Base-by-base conservation (phyloP, 2,113 vertebrate species). In the Chloroceryle aenea region DNA sequence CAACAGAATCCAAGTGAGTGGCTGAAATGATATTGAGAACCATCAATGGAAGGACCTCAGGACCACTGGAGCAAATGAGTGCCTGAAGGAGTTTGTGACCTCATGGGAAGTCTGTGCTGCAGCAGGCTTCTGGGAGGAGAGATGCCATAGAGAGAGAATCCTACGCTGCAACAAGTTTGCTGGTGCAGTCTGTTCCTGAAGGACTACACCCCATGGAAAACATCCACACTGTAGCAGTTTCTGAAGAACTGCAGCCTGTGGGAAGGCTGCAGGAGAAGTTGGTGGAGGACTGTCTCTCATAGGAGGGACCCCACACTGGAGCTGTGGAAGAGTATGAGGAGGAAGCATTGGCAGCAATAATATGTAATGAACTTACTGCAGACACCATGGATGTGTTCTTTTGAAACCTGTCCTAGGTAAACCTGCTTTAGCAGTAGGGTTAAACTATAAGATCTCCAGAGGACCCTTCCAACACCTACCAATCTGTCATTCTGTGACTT, bases 1-100 rank as follows among this genome's bases (percentile, higher is more conserved):
- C 38, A 81, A 93, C 43, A 93, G 85, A 95, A 97, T 94, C 90
- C 68, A 89, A 83, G 66, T 62, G 80, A 92, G 72, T 59, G 38
- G 42, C 56, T 94, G 80, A 92, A 92, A 76, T 19, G 7, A 55
- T 75, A 55, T 10, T 79, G 77, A 87, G 73, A 85, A 56, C 43
- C 10, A 25, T 27, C 0, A 0, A 76, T 58, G n/a, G 58, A 94
- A 88, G 45, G 58, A 76, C 42, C 11, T 38, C 62, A 89, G 69
- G n/a, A n/a, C n/a, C n/a, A 1, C 15, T 48, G 9, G 20, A 73
- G 13, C 30, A 50, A 13, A 14, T 47, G 22, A 16, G 11, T 26
- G 22, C 29, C 29, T 8, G 27, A 25, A 47, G 30, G 14, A 67
- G 13, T 22, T 21, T 67, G 21, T 47, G 9, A 67, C 42, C 21